Percentiles rank a stretch among this genome's conserved stretches.
Evolutionary conservation across 2,888 invertebrate species (phyloP).

Genomic region (Leptinotarsa tumamoca): DNA sequence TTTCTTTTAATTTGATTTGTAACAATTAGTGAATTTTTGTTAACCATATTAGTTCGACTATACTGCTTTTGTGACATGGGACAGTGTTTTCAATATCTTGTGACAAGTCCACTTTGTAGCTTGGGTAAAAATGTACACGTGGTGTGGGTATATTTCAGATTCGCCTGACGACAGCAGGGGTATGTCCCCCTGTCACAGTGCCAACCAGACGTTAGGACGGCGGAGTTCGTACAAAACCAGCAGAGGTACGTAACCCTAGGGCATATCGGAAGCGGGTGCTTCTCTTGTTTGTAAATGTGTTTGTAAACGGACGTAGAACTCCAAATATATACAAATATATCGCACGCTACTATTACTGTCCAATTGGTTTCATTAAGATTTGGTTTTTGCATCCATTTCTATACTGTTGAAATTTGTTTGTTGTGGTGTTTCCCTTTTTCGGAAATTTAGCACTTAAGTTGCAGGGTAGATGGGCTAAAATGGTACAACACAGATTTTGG

Average conservation of each 20-base stretch:
- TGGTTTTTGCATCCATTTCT: constrained; percentile 45
- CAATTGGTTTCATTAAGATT: constrained; percentile 40
- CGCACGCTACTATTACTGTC: constrained; percentile 43
- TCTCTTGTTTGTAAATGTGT: constrained; percentile 45
- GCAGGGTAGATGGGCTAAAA: constrained; percentile 42
- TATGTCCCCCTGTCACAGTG: constrained; percentile 77
- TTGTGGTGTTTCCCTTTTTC: constrained; percentile 40
- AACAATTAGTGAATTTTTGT: background rate
- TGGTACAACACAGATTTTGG: constrained; percentile 50
- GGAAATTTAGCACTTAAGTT: constrained; percentile 34
- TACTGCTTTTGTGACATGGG: background rate
- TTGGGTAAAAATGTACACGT: constrained; percentile 38
- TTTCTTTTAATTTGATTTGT: background rate
- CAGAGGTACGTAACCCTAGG: constrained; percentile 75
- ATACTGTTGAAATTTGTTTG: constrained; percentile 38
- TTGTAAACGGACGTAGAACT: constrained; percentile 38
- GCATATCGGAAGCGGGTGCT: constrained; percentile 22
- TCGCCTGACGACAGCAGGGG: constrained; percentile 83
- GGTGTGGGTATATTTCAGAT: constrained; percentile 67
- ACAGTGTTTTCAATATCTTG: background rate
- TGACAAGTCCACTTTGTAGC: background rate
- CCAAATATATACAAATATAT: constrained; percentile 26
- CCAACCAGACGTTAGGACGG: constrained; percentile 77
- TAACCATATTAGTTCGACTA: background rate
- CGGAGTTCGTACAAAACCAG: constrained; percentile 90